Base-by-base conservation (phyloP, 2,113 vertebrate genomes). In the Pomatorhinus ruficollis region DNA sequence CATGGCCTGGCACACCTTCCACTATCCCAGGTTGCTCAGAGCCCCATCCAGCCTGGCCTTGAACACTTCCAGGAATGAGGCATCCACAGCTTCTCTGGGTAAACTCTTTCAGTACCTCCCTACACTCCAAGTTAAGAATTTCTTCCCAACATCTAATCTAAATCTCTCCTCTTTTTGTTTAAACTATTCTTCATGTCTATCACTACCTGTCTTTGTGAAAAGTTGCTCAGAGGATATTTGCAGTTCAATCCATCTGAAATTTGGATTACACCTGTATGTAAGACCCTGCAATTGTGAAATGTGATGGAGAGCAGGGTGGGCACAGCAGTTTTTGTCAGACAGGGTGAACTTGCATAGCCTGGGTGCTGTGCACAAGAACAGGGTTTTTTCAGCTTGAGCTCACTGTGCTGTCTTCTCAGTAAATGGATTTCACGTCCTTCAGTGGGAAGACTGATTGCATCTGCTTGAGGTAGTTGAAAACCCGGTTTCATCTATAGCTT, bases 291-390 rank as follows among this genome's bases (percentile, higher is more conserved):
- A 40, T 10, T 65, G 11, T 2, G 4, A 74, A 50, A 69, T 10
- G 6, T n/a, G 25, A 6, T 8, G 24, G 45, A 57, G 21, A 74
- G 70, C 20, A 47, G 53, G 22, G 23, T 31, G 42, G 23, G 16
- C 19, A 27, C 2, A 56, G 45, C 50, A 82, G 57, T 47, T 45
- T 8, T 4, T 74, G 70, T 44, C 64, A 52, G 44, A 50, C 33
- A 65, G 66, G 15, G 15, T 4, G 12, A 0, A 0, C n/a, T 37
- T 39, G 18, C 8, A 5, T 11, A 20, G 2, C 3, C n/a, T 2
- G 2, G 19, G 24, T 7, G 5, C 33, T 69, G 37, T 31, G 18
- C 13, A 9, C 21, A 70, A 35, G 45, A 52, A 7, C 8, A 23
- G 35, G 22, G 21, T 4, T n/a, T 70, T 78, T 42, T 3, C 6